phyloP scores from a whole-genome alignment of 2,888 invertebrate species.

The Pammene fasciana region DNA sequence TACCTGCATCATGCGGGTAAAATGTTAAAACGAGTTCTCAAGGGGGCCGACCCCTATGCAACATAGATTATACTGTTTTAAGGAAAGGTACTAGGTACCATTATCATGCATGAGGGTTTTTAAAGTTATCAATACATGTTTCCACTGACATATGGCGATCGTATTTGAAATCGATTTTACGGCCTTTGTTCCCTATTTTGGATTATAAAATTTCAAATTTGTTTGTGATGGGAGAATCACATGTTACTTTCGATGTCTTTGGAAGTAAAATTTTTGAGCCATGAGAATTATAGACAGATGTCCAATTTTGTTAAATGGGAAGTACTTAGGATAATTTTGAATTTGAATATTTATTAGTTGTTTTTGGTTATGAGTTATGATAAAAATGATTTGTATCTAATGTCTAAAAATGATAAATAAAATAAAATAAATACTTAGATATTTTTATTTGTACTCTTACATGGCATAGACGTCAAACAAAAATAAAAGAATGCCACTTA shows the following conservation, averaged over 20 bases:
- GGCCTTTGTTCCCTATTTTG: constrained; percentile 42
- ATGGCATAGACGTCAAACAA: too few species aligned
- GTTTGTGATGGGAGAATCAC: constrained; percentile 52
- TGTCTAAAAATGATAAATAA: not conserved
- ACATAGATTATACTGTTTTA: constrained; percentile 62
- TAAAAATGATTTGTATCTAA: not conserved
- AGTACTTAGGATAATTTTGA: constrained; percentile 1
- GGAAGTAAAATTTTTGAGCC: constrained; percentile 13
- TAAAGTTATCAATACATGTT: constrained; percentile 54
- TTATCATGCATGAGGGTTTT: constrained; percentile 61
- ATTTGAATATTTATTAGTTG: constrained; percentile 4
- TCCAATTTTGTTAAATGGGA: constrained; percentile 15
- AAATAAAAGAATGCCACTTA: too few species aligned
- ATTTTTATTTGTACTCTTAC: too few species aligned
- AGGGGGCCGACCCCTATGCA: constrained; percentile 61
- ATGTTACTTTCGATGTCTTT: constrained; percentile 30
- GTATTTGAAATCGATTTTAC: constrained; percentile 53
- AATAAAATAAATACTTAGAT: too few species aligned
- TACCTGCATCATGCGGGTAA: constrained; percentile 55
- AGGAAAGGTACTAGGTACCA: constrained; percentile 50
- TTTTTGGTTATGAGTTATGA: not conserved
- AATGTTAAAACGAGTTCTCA: constrained; percentile 45
- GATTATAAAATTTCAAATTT: constrained; percentile 44
- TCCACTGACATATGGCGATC: constrained; percentile 49
- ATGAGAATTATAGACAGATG: constrained; percentile 32